Evolutionary conservation across 2,113 vertebrate species (phyloP).

Genomic region (Pterocles orientalis): DNA sequence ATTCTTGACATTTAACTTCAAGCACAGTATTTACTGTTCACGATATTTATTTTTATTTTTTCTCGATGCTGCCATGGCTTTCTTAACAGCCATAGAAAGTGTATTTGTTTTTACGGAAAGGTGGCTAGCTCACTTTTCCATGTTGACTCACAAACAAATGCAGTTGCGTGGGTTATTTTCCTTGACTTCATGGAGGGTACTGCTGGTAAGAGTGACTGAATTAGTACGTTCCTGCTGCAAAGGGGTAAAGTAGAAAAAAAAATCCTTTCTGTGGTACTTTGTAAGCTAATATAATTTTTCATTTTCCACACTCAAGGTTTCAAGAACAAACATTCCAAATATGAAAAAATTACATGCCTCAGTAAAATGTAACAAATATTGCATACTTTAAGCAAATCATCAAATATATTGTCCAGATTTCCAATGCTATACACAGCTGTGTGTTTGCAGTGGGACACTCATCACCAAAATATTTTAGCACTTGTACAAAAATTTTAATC

Average conservation of each 20-base stretch:
- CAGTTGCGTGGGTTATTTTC: background rate
- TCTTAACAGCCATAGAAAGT: background rate
- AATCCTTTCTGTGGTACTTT: background rate
- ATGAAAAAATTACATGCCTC: background rate
- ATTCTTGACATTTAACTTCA: background rate
- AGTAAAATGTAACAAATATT: background rate
- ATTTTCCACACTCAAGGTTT: background rate
- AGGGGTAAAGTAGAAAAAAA: background rate
- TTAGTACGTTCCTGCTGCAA: background rate
- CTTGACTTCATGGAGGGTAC: background rate
- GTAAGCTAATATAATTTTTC: background rate
- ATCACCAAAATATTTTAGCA: background rate
- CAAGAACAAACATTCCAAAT: background rate
- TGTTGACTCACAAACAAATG: background rate
- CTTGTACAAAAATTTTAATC: background rate
- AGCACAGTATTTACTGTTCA: background rate
- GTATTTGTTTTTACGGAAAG: background rate
- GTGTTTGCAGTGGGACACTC: background rate
- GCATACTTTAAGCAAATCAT: background rate
- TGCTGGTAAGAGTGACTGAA: background rate
- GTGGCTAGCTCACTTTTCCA: background rate
- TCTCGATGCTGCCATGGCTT: background rate
- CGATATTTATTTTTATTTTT: background rate
- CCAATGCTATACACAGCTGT: background rate
- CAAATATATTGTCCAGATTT: background rate